Conservation (phyloP, 1,140 invertebrate genomes). For the Drosophila carrolli region DNA sequence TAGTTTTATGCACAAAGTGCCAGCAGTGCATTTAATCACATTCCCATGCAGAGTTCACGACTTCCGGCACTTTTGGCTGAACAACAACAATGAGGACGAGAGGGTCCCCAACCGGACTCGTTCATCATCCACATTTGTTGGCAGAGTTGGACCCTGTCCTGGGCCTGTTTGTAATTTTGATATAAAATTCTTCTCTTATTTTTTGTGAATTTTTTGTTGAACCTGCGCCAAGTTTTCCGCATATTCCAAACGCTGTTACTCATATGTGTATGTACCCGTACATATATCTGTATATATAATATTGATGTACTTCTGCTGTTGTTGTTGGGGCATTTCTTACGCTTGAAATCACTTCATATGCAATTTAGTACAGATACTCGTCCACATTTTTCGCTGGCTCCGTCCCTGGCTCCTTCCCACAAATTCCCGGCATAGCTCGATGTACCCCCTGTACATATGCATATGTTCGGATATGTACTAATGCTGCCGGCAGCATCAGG, state of each 20-base stretch:
- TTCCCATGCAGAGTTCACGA: constrained; percentile 49
- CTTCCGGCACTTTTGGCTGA: constrained; percentile 67
- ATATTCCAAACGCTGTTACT: constrained; percentile 56
- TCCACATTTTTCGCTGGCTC: constrained; percentile 4
- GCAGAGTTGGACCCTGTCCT: constrained; percentile 49
- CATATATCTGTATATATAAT: constrained; percentile 36
- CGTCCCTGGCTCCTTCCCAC: constrained; percentile 31
- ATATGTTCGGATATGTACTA: constrained; percentile 40
- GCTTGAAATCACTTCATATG: constrained; percentile 81
- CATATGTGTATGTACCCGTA: constrained; percentile 15
- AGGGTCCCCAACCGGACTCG: constrained; percentile 42
- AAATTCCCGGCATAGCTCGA: constrained; percentile 76
- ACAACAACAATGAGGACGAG: constrained; percentile 13
- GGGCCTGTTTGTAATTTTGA: constrained; percentile 71
- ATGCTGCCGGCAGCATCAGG: constrained; percentile 41
- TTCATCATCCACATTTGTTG: constrained; percentile 59
- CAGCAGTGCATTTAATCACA: constrained; percentile 77
- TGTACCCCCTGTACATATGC: constrained; percentile 55
- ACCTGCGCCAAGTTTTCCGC: constrained; percentile 77
- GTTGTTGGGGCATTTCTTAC: constrained; percentile 67
- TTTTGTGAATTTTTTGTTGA: constrained; percentile 55
- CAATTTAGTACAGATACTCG: constrained; percentile 74
- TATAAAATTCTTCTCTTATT: constrained; percentile 57
- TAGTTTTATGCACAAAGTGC: constrained; percentile 51
- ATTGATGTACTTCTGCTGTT: constrained; percentile 54